Base-by-base conservation (phyloP, 2,113 vertebrate genomes). In the Trogon melanurus region DNA sequence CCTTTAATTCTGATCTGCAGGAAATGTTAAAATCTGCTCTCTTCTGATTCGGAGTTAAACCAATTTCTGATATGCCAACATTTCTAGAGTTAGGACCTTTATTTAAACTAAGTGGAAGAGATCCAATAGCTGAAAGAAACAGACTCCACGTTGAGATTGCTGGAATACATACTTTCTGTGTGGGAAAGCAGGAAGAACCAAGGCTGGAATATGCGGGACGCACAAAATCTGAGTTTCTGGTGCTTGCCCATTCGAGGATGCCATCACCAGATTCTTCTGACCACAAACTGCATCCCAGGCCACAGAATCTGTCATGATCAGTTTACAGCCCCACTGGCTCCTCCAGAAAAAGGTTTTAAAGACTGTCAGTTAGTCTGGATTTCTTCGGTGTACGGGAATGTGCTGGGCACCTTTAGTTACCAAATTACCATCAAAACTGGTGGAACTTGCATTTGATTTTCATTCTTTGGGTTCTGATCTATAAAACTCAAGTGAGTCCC, bases 71-170 rank as follows among this genome's bases (percentile, higher is more conserved):
- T 54, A 84, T 71, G 57, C 29, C 57, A 91, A 44, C 34, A 81
- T 71, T 93, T 95, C 22, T 36, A 70, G 30, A 92, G 56, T 70
- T 86, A 79, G 32, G 69, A 71, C 26, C 17, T 79, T 66, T 85
- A 70, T 89, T 95, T 94, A 92, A 84, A 84, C 38, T 13, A 78
- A 86, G 34, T 71, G 60, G 69, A 95, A 86, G 11, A 71, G 25
- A 83, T 81, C 32, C 48, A 95, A 41, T 8, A 91, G 23, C 53
- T 71, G 51, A 88, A 92, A 74, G 72, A 94, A 93, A 88, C 0
- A 92, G 72, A 74, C 32, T 93, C 26, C 32, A 86, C 2, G 2
- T 5, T 83, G 66, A 84, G 22, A 58, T 14, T 91, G 76, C 34
- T 78, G n/a, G 71, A 82, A 41, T 54, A 76, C 16, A 61, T 45